Evolutionary conservation across 2,888 invertebrate species (phyloP).

Genomic region (Apodemia duryi): DNA sequence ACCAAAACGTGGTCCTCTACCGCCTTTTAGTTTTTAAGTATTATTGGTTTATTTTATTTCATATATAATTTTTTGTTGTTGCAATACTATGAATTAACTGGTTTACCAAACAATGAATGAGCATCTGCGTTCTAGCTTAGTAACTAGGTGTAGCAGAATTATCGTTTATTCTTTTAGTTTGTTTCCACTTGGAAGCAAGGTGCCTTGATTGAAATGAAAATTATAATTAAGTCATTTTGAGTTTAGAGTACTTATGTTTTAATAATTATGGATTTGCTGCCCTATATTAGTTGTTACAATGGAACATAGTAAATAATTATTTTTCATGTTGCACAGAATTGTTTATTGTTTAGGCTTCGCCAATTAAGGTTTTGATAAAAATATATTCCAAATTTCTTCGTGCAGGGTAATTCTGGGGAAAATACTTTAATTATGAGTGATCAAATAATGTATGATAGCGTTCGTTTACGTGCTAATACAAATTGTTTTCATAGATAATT

Average conservation of each 20-base stretch:
- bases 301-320: slow-evolving; percentile 32
- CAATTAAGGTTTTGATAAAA: slow-evolving; percentile 44
- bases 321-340: slow-evolving; percentile 28
- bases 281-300: slow-evolving; percentile 24
- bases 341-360: slow-evolving; percentile 37
- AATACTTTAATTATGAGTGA: slow-evolving; percentile 15
- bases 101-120: background rate
- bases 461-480: background rate
- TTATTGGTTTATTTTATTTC: slow-evolving; percentile 37
- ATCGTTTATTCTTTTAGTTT: background rate
- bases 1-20: slow-evolving; percentile 54
- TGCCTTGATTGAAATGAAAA: slow-evolving; percentile 3
- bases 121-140: background rate
- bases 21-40: slow-evolving; percentile 52
- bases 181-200: slow-evolving; percentile 7
- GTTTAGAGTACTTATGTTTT: background rate
- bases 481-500: background rate
- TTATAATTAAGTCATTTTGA: slow-evolving; percentile 6
- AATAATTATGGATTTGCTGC: slow-evolving; percentile 2
- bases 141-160: slow-evolving; percentile 3
- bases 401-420: slow-evolving; percentile 62
- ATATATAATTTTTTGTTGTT: slow-evolving; percentile 15
- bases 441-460: slow-evolving; percentile 1
- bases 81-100: background rate
- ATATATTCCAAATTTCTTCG: slow-evolving; percentile 48